Base-by-base conservation (phyloP, 1,140 invertebrate species). In the Drosophila kikkawai region DNA sequence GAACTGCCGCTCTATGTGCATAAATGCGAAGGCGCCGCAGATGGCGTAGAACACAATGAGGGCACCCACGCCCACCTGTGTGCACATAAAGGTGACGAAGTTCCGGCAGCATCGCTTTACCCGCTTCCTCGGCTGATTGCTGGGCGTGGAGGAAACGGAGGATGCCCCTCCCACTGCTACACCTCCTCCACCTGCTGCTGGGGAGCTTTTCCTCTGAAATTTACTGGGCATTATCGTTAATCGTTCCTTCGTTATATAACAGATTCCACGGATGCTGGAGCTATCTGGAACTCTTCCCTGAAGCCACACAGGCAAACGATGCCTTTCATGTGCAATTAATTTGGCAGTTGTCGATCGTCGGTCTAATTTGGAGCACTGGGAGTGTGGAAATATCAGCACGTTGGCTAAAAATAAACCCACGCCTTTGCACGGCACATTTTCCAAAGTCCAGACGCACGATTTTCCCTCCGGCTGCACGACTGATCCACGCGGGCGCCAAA, bases 21-120 rank as follows among this genome's bases (percentile, higher is more conserved):
- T 96, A 92, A 99, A 99, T 39, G 97, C 96, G 29, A 98, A 96
- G 1, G 98, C 98, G 0, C 99, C 99, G 11, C 99, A 95, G 50
- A 99, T 96, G 3, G 98, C 97, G 92, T 99, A 99, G 47, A 97
- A 96, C 0, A 99, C 97, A 15, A 99, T 98, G 6, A 99, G 93
- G 1, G 97, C 97, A 45, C 98, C 98, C 7, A 99, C 97, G 51
- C 99, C 99, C 50, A 99, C 97, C 94, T 97, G 97, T 3, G 97
- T 98, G 93, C 97, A 98, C 97, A 98, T 98, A 80, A 98, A 98
- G 1, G 97, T 96, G 36, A 97, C 95, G 69, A 97, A 94, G 91
- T 97, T 97, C 29, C 97, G 94, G 75, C 96, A 96, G 84, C 96
- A 98, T 76, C 97, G 96, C 45, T 90, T 91, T 19, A 92, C 85